phyloP scores from a whole-genome alignment of 2,113 vertebrate genomes.

The Tyto alba region DNA sequence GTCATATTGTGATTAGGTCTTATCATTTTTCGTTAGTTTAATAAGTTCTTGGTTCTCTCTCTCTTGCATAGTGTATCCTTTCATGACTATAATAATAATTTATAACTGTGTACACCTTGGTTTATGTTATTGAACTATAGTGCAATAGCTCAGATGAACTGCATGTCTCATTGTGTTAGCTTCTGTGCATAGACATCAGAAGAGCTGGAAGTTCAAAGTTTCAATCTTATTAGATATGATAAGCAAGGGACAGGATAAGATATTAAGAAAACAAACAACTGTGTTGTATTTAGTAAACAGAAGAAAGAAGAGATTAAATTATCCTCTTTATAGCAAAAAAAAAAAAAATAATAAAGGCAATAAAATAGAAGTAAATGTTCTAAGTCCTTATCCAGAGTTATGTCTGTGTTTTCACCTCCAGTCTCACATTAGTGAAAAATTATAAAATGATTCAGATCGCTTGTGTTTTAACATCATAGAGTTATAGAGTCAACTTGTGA shows the following conservation, averaged over 20 bases:
- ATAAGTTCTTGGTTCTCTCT: not conserved
- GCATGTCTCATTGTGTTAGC: not conserved
- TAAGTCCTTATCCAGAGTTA: not conserved
- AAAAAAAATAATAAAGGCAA: not conserved
- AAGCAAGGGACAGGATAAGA: not conserved
- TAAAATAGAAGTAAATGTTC: not conserved
- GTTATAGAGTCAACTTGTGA: not conserved
- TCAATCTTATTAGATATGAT: not conserved
- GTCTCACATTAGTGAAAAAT: not conserved
- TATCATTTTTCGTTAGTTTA: not conserved
- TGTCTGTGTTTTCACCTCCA: not conserved
- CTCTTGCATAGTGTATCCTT: not conserved
- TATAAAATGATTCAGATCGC: not conserved
- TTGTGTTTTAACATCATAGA: not conserved
- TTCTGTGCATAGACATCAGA: not conserved
- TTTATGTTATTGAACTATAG: not conserved
- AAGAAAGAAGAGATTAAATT: not conserved
- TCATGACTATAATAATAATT: not conserved
- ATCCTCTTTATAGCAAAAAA: not conserved
- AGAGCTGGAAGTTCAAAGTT: not conserved
- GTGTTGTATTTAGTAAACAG: not conserved
- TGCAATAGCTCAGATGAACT: not conserved
- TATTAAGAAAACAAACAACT: not conserved
- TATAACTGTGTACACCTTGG: not conserved
- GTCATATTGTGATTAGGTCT: not conserved